Conservation (phyloP, 2,888 invertebrate species). For the Euproctis similis region DNA sequence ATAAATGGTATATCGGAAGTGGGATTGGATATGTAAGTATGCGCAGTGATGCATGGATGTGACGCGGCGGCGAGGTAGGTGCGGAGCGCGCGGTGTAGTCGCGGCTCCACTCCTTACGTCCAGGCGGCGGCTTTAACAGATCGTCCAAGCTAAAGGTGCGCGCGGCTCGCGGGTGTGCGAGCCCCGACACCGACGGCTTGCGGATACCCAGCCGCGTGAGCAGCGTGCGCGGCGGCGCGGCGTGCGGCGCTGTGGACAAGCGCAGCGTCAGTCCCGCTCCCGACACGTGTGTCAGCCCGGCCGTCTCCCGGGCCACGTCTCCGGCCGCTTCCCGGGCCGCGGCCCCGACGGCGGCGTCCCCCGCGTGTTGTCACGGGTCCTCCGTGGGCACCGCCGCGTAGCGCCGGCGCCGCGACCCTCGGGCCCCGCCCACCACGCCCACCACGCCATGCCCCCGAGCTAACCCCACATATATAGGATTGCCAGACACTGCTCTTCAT, state of each 20-base stretch:
- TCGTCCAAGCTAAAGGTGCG: conserved; percentile 92
- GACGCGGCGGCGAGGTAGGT: neutral
- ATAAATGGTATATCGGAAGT: no score
- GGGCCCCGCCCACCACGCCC: conserved; percentile 22
- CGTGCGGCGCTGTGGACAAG: conserved; percentile 73
- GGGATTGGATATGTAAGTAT: no score
- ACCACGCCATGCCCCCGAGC: no score
- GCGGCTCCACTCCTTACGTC: conserved; percentile 82
- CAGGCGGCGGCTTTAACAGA: conserved; percentile 88
- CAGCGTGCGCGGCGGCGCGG: conserved; percentile 79
- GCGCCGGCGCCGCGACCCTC: conserved; percentile 35
- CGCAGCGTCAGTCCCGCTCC: conserved; percentile 28
- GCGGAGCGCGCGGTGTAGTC: conserved; percentile 63
- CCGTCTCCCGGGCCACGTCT: neutral
- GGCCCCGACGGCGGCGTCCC: conserved; percentile 14
- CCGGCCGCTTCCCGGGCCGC: conserved; percentile 9
- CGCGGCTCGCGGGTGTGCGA: conserved; percentile 82
- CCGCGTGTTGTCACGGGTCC: conserved; percentile 31
- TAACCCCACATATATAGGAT: conserved; percentile 49
- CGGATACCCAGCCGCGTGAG: conserved; percentile 90
- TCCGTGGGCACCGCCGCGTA: conserved; percentile 46
- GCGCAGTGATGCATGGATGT: neutral
- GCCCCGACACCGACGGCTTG: conserved; percentile 90
- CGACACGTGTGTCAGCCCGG: conserved; percentile 1
- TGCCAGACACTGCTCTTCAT: conserved; percentile 38